Evolutionary conservation across 2,113 vertebrate species (phyloP), one percentile per base, ranked within the genome.

Genomic region (Narcine bancroftii): DNA sequence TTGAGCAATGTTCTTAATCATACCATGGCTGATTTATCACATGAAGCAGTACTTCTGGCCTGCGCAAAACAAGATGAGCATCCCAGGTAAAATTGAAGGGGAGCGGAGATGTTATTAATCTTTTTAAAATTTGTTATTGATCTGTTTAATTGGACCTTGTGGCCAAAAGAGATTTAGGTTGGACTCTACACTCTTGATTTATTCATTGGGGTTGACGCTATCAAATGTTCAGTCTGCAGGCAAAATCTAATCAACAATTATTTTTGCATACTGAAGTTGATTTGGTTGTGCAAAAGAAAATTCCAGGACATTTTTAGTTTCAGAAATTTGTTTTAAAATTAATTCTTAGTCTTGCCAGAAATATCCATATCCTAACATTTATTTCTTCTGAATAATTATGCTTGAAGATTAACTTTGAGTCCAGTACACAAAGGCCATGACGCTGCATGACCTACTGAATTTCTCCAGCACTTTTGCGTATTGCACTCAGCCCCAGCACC

Each of bases 1-100:
- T 96, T 99, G 47, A 95, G 96, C 17, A 99, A 99, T 95, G 94
- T 96, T 7, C 95, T 98, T 93, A 96, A 97, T 85, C 97, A 99
- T 95, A 97, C 95, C 0, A 94, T 98, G 96, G 98, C 97, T 2
- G 97, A 97, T 93, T 95, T 99, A 17, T 99, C 98, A 83, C 94
- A 95, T 79, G 97, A 99, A 95, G 99, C 98, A 5, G 92, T 99
- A 94, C 92, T 99, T 93, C 95, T 99, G 81, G 98, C 97, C 66
- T 98, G 97, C 93, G 96, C 97, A 92, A 93, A 97, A 77, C 96
- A 97, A 0, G 97, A 98, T 29, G 97, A 99, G 9, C 95, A 99
- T 0, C 94, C 97, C 92, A 99, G 99, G 99, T 99, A 94, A 94
- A 33, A 26, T 36, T 36, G 24, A 56, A 13, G 33, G 21, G 72